Conservation (phyloP, 2,797 vertebrate genomes). For the Sorex maritimensis region DNA sequence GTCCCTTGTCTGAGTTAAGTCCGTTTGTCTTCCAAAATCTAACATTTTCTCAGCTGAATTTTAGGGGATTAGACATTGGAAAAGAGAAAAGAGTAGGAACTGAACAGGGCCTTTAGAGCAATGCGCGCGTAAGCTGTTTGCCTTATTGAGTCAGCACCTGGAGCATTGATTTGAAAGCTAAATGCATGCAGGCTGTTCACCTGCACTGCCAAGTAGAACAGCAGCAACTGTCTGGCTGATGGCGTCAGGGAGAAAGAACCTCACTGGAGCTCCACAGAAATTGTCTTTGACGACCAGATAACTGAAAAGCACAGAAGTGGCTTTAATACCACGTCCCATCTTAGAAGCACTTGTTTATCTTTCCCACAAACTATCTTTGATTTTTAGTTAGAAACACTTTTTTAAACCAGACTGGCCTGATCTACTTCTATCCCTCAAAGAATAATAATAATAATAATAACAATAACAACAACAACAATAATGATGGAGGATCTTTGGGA, state of each 20-base stretch:
- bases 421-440: background rate
- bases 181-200: slow-evolving; percentile 89
- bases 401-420: slow-evolving; percentile 58
- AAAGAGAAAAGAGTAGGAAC: slow-evolving; percentile 75
- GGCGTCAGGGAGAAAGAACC: slow-evolving; percentile 56
- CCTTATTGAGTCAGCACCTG: slow-evolving; percentile 90
- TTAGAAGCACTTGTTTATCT: background rate
- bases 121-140: slow-evolving; percentile 85
- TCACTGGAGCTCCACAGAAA: slow-evolving; percentile 83
- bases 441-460: too few species aligned
- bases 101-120: slow-evolving; percentile 78
- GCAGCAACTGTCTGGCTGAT: slow-evolving; percentile 85
- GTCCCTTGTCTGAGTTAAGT: slow-evolving; percentile 40
- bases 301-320: background rate
- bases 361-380: slow-evolving; percentile 47
- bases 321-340: slow-evolving; percentile 35
- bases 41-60: slow-evolving; percentile 84
- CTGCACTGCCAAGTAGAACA: slow-evolving; percentile 89
- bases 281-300: slow-evolving; percentile 72
- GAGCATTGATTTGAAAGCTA: slow-evolving; percentile 87
- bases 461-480: too few species aligned
- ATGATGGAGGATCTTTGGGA: background rate
- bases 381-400: slow-evolving; percentile 81
- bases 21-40: slow-evolving; percentile 76
- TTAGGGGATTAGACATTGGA: slow-evolving; percentile 73